Percentiles rank a stretch among this genome's conserved stretches.
Evolutionary conservation across 2,797 vertebrate species (phyloP).

Genomic region (Pipistrellus pipistrellus): DNA sequence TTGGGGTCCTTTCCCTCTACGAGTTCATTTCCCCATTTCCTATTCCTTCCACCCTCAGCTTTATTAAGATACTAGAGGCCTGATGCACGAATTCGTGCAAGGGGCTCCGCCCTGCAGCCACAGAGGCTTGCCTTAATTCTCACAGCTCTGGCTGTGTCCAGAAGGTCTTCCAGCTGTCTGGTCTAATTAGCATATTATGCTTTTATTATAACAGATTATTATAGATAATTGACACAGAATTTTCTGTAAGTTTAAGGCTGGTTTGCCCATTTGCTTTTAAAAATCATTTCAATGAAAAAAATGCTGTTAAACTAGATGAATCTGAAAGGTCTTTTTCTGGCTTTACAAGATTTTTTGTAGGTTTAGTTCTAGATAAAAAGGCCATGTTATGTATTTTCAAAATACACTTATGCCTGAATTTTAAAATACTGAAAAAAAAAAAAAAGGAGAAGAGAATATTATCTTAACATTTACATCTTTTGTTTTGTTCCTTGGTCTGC

Average conservation of each 20-base stretch:
- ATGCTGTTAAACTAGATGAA: conserved; percentile 13
- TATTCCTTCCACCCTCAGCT: background rate
- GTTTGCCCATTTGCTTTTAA: background rate
- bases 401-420: background rate
- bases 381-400: background rate
- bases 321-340: background rate
- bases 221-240: background rate
- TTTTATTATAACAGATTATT: too few species aligned
- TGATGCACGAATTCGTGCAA: background rate
- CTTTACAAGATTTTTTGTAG: background rate
- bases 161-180: too few species aligned
- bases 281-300: conserved; percentile 26
- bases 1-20: background rate
- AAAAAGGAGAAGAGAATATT: conserved; percentile 4
- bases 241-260: background rate
- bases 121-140: too few species aligned
- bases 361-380: conserved; percentile 55
- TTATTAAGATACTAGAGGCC: too few species aligned
- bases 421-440: background rate
- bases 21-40: background rate
- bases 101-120: too few species aligned
- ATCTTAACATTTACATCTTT: background rate
- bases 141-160: too few species aligned
- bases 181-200: too few species aligned
- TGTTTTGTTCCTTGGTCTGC: background rate